Conservation (phyloP, 2,888 invertebrate genomes). For the Galeruca laticollis region DNA sequence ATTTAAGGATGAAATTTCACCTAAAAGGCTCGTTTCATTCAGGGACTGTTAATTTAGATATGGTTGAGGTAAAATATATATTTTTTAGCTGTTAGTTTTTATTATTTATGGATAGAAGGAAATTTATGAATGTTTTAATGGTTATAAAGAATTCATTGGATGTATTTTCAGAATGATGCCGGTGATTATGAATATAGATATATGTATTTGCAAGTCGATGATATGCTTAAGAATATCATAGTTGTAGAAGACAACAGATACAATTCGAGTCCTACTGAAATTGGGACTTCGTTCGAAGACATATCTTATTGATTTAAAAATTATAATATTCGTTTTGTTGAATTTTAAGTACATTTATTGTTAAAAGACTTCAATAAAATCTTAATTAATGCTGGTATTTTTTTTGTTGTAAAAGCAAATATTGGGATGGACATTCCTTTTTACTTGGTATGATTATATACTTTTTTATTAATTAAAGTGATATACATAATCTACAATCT, state of each 20-base stretch:
- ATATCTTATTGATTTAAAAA: constrained; percentile 35
- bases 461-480: no score
- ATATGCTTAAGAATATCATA: constrained; percentile 80
- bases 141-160: no score
- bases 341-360: neutral
- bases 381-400: neutral
- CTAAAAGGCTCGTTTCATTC: constrained; percentile 85
- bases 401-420: neutral
- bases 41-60: constrained; percentile 88
- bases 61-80: constrained; percentile 78
- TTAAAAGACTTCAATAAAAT: neutral
- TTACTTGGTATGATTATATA: no score
- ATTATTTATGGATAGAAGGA: no score
- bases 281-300: constrained; percentile 38
- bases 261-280: constrained; percentile 59
- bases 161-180: constrained; percentile 75
- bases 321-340: constrained; percentile 11
- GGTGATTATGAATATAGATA: constrained; percentile 86
- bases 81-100: neutral
- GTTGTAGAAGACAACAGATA: constrained; percentile 85
- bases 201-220: constrained; percentile 85
- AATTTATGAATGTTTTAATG: no score
- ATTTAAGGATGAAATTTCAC: constrained; percentile 92
- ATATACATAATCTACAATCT: no score
- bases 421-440: no score